Conservation (phyloP, 2,797 vertebrate species). For the Notolepis coatsorum region DNA sequence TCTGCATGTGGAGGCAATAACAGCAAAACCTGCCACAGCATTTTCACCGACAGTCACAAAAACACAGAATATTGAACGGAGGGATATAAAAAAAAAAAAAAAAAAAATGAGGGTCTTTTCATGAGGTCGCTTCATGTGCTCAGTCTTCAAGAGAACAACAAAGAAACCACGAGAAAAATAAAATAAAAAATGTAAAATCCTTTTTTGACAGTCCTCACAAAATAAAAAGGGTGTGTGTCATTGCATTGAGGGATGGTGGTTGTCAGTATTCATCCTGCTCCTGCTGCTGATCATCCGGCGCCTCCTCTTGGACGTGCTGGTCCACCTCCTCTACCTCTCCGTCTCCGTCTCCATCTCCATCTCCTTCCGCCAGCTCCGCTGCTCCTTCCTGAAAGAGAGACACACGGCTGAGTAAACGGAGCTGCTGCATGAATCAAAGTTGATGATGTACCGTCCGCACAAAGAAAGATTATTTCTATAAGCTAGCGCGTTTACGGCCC, state of each 20-base stretch:
- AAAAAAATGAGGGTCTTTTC: constrained; percentile 63
- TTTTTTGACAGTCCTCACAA: constrained; percentile 86
- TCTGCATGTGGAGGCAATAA: constrained; percentile 82
- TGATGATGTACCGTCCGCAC: no score
- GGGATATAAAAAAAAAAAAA: constrained; percentile 76
- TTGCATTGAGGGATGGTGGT: constrained; percentile 64
- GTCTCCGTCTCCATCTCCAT: constrained; percentile 82
- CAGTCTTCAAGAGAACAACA: constrained; percentile 86
- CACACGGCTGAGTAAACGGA: neutral
- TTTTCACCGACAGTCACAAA: constrained; percentile 88
- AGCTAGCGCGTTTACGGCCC: no score
- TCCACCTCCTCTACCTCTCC: constrained; percentile 80
- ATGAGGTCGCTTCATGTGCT: constrained; percentile 79
- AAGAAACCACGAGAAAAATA: constrained; percentile 58
- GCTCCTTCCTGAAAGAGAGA: constrained; percentile 84
- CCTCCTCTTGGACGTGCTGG: constrained; percentile 86
- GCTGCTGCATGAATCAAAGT: no score
- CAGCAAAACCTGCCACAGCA: constrained; percentile 82
- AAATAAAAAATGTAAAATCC: constrained; percentile 63
- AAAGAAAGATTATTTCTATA: no score
- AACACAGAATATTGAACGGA: constrained; percentile 85
- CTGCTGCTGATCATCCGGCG: constrained; percentile 89
- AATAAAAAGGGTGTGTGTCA: constrained; percentile 80
- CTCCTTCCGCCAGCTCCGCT: constrained; percentile 89
- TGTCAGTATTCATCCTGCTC: constrained; percentile 99